Evolutionary conservation across 2,113 vertebrate species (phyloP), one percentile per base, ranked within the genome.

Genomic region (Podilymbus podiceps): DNA sequence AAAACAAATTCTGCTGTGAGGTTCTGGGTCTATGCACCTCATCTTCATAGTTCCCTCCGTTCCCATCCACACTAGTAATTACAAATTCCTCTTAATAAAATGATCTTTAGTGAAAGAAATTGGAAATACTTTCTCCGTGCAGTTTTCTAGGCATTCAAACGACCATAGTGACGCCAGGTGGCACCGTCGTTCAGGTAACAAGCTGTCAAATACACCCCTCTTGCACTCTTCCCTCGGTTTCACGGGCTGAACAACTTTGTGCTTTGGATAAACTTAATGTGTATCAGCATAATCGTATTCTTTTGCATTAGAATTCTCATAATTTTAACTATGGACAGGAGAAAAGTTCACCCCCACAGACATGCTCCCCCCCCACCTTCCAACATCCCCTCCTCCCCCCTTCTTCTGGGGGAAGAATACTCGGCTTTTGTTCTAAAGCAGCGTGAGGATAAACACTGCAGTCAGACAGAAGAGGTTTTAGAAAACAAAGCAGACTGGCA

Each of bases 191-290:
- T 38, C 38, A 38, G 38, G 38, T 38, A 38, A 38, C 38, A 38
- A 38, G 9, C 9, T 8, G 8, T 4, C 11, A 31, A 11, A 17
- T 3, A 5, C 3, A 0, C 11, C 35, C 5, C 11, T 17, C 31
- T 10, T 24, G 27, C 20, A 1, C 35, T 6, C 6, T 15, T 28
- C 40, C 19, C 15, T 17, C 4, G 5, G 5, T 25, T 31, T 64
- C 15, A 2, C 12, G 35, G 30, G 9, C 19, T n/a, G 14, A 67
- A 14, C 1, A 0, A 38, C 15, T 12, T 15, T 4, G 6, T 31
- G 9, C 22, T 47, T 64, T 24, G 16, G 44, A 19, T 44, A 24
- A 47, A 46, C 28, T 38, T 35, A 12, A 12, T 2, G 6, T 3
- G 0, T 46, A 33, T 5, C 23, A 8, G 9, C 42, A 19, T 30